phyloP scores from a whole-genome alignment of 2,113 vertebrate species.

The Onychorhynchus coronatus region DNA sequence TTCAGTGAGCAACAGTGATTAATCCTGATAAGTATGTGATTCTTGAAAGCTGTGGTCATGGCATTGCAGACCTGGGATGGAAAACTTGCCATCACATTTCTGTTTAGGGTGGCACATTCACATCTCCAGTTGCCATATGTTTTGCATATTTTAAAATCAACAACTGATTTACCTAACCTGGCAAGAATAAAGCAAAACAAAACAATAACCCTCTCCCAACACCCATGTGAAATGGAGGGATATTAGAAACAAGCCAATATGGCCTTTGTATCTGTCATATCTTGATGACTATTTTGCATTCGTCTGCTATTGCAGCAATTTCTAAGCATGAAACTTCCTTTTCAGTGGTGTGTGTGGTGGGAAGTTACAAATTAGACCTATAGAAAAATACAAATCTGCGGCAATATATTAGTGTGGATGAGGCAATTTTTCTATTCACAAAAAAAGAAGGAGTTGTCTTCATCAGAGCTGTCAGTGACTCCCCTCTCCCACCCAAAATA shows the following conservation, averaged over 20 bases:
- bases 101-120: background rate
- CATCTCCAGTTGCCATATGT: background rate
- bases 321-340: background rate
- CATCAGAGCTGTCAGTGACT: background rate
- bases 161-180: background rate
- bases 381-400: background rate
- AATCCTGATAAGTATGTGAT: background rate
- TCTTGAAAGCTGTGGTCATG: background rate
- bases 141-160: constrained; percentile 7
- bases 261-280: background rate
- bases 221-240: background rate
- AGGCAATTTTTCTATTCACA: background rate
- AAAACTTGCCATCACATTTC: background rate
- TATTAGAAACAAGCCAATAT: background rate
- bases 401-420: background rate
- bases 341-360: background rate
- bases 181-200: background rate
- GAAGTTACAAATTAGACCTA: background rate
- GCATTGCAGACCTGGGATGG: background rate
- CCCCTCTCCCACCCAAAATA: background rate
- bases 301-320: background rate
- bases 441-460: background rate
- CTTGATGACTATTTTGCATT: constrained; percentile 16
- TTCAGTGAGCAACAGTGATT: background rate
- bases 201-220: background rate